These are phyloP conservation scores for Zaprionus ornatus DNA, from an alignment of 1,140 invertebrate species.

Conservation along the genomic window DNA sequence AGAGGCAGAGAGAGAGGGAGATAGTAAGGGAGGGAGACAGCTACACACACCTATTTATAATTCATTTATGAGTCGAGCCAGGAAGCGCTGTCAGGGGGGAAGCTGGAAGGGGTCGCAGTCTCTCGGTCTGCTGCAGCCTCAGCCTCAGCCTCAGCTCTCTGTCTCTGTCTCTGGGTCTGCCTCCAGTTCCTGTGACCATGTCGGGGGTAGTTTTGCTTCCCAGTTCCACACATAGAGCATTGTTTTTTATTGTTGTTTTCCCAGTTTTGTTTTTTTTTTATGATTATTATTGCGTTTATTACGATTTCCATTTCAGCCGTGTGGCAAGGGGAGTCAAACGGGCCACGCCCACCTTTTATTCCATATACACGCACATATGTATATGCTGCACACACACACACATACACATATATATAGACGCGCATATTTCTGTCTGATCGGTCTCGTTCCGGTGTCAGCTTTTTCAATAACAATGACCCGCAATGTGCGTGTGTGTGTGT, in stretches of 20 bases:
- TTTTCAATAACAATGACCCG: constrained; percentile 68
- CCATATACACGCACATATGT: constrained; percentile 31
- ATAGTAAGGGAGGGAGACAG: neutral
- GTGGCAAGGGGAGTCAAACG: constrained; percentile 59
- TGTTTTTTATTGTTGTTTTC: constrained; percentile 61
- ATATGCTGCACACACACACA: neutral
- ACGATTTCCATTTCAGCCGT: constrained; percentile 72
- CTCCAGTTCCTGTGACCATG: constrained; percentile 9
- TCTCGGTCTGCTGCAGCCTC: neutral
- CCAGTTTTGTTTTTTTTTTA: constrained; percentile 56
- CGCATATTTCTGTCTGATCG: constrained; percentile 27
- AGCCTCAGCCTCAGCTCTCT: neutral
- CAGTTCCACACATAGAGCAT: constrained; percentile 36
- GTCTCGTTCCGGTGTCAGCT: constrained; percentile 73
- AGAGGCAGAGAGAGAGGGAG: neutral
- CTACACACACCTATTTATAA: constrained; percentile 60
- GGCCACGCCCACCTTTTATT: constrained; percentile 58
- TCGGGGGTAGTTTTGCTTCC: constrained; percentile 62
- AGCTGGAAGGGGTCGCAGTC: neutral
- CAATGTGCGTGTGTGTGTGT: constrained; percentile 7
- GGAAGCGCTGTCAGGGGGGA: neutral
- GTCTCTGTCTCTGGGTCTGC: neutral
- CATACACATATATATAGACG: constrained; percentile 19
- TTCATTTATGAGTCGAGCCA: constrained; percentile 44
- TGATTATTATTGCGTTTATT: constrained; percentile 78